Base-by-base conservation (phyloP, 23 tunicate genomes). In the Trididemnum clinides region DNA sequence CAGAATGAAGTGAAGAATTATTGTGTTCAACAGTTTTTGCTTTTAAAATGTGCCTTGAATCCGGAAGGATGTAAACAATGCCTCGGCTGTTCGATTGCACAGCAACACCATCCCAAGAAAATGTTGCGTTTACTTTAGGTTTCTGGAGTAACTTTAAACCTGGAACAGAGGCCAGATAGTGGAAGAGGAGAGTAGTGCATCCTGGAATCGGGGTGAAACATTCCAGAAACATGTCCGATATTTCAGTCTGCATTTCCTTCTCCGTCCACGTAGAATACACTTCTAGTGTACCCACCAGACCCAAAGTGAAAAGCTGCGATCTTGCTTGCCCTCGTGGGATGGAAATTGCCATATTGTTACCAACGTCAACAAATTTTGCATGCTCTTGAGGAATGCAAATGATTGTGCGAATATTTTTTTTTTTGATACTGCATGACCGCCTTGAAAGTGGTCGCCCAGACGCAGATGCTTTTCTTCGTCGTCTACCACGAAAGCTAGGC, bases 81-180 rank as follows among this genome's bases (percentile, higher is more conserved):
- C 32, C 51, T 76, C 49, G 44, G 28, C 82, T 51, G 31, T 28
- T 29, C 33, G 82, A 33, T 19, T 37, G 21, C 29, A 76, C 62
- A 0, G 82, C 82, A 30, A 63, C 62, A 49, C 34, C 82, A 76
- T 76, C 82, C 82, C 82, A 76, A 23, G 28, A 39, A 76, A 76
- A 76, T n/a, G 26, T 2, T 15, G 18, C 21, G 28, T 39, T 76
- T 19, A 76, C 82, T 49, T 76, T 76, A 28, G 82, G 82, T n/a
- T 1, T 15, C 2, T 27, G 34, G 25, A 76, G 63, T 21, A 76
- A 1, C 25, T 34, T 33, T 32, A 76, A 19, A 39, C 63, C 82
- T 19, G 82, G 63, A 10, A 59, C 66, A 25, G 22, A 19, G 20
- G 66, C 22, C 22, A 59, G 22, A 59, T 59, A n/a, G 20, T 59